These are phyloP conservation scores for Anabacerthia variegaticeps DNA, from an alignment of 2,797 vertebrate species.

Conservation along the genomic window DNA sequence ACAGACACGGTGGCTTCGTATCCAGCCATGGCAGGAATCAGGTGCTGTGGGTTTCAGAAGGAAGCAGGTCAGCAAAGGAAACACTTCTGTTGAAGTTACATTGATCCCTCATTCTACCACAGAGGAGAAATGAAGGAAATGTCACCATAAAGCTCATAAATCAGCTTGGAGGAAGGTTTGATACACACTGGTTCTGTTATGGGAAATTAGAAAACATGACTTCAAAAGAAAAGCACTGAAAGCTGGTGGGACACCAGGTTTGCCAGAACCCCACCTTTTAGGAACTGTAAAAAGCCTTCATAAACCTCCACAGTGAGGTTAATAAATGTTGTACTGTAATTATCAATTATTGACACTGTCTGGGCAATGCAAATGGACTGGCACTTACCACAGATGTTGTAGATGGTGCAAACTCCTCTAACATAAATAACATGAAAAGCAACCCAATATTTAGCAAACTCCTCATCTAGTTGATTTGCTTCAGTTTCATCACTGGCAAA, in stretches of 20 bases:
- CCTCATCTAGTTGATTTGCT: background rate
- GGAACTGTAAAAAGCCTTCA: background rate
- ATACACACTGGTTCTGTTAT: background rate
- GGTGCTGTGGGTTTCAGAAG: background rate
- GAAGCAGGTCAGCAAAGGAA: background rate
- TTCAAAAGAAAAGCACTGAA: background rate
- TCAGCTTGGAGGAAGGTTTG: background rate
- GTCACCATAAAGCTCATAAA: background rate
- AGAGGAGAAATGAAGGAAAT: background rate
- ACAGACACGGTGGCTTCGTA: rapidly evolving
- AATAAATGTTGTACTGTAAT: background rate
- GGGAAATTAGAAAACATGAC: background rate
- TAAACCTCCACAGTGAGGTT: background rate
- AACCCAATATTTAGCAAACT: background rate
- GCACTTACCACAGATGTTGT: background rate
- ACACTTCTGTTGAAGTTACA: background rate
- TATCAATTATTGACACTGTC: background rate
- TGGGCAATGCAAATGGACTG: background rate
- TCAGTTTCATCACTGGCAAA: background rate
- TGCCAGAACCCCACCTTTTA: background rate
- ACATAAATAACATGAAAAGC: background rate
- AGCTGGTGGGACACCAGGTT: background rate
- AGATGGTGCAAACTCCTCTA: background rate
- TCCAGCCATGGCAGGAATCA: background rate
- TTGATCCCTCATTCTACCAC: background rate